Conservation (phyloP, 2,113 vertebrate genomes). For the Nesogale talazaci region DNA sequence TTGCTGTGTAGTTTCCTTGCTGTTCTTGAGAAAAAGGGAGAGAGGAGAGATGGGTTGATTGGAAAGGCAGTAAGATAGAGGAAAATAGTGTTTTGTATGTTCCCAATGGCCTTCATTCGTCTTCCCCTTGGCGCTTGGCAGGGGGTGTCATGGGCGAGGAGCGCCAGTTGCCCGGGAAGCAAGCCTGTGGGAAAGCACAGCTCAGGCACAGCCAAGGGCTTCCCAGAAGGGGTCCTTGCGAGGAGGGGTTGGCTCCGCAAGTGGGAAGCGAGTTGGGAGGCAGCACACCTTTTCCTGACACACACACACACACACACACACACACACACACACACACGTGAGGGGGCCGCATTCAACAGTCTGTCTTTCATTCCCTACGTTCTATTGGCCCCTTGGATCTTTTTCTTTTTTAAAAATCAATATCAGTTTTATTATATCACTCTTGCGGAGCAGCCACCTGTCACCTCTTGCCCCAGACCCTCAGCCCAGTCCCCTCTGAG, state of each 20-base stretch:
- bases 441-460: constrained; percentile 57
- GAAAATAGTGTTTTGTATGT: neutral
- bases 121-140: neutral
- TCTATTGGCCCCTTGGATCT: neutral
- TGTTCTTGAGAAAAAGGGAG: neutral
- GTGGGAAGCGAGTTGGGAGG: constrained; percentile 58
- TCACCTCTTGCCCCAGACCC: constrained; percentile 56
- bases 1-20: neutral
- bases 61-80: neutral
- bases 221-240: constrained; percentile 65
- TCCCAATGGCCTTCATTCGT: neutral
- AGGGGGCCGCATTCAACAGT: neutral
- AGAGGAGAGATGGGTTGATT: neutral
- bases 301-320: too few relatives aligned
- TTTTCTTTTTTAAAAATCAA: constrained; percentile 20
- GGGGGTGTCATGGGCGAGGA: neutral
- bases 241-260: constrained; percentile 56
- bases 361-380: constrained; percentile 39
- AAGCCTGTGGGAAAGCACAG: neutral
- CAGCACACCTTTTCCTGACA: constrained; percentile 57
- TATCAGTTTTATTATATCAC: constrained; percentile 57
- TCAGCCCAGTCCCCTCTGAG: neutral
- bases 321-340: constrained; percentile 22
- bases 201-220: constrained; percentile 24
- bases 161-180: neutral